Conservation (phyloP, 2,888 invertebrate genomes). For the Mesochorus sp. region DNA sequence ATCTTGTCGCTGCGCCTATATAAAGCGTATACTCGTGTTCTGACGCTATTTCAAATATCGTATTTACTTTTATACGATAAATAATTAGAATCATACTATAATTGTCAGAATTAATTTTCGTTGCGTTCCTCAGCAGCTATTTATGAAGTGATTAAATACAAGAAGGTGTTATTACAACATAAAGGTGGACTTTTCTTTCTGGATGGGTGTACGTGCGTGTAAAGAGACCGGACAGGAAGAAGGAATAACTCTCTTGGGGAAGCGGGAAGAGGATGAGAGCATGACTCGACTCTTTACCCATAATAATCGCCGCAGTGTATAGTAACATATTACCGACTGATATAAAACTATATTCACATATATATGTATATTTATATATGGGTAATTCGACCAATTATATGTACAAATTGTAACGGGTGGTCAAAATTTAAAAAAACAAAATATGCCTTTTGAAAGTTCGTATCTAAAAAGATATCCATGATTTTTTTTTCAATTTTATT, state of each 20-base stretch:
- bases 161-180: constrained; percentile 32
- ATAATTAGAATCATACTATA: neutral
- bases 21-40: neutral
- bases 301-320: constrained; percentile 23
- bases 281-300: constrained; percentile 49
- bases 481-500: too few species aligned
- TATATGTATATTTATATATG: neutral
- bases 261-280: constrained; percentile 48
- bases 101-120: constrained; percentile 28
- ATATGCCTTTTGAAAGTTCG: too few species aligned
- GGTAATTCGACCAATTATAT: too few species aligned
- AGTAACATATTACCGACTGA: constrained; percentile 18
- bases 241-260: constrained; percentile 32
- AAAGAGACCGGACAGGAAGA: constrained; percentile 41
- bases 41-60: too few species aligned
- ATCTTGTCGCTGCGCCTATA: neutral
- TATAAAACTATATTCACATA: neutral
- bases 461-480: too few species aligned
- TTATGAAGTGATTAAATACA: constrained; percentile 45
- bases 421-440: too few species aligned
- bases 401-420: too few species aligned
- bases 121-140: constrained; percentile 26
- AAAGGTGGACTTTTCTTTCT: neutral
- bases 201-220: neutral
- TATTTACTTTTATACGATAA: neutral